Evolutionary conservation across 2,888 invertebrate genomes (phyloP), one percentile per base, ranked within the genome.

Genomic region (Parelbella ahira): DNA sequence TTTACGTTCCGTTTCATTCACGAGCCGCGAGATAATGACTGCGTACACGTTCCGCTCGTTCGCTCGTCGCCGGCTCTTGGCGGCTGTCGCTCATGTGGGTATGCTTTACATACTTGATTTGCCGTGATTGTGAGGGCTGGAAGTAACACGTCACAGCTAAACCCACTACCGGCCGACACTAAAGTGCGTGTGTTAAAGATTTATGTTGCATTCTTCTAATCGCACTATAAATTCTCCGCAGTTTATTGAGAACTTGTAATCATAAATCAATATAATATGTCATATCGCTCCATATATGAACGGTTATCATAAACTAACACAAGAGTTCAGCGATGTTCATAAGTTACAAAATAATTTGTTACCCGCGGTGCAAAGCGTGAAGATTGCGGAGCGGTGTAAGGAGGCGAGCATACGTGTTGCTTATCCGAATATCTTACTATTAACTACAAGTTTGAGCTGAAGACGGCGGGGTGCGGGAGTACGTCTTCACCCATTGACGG

Each of bases 401-500:
- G 37, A 47, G 33, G 28, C 39, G 23, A 43, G 48, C 54, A 50
- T 51, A 53, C 52, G 53, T 54, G 54, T 47, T 48, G 48, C 48
- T 50, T 50, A 49, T 50, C 37, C 63, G 66, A 72, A 69, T 67
- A 70, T 72, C 65, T 74, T 76, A 83, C 69, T 82, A 81, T 77
- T 74, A 79, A 70, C 67, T 80, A 70, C 72, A 75, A 82, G 80
- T 82, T 80, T 76, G 72, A 76, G 78, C 64, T 63, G 64, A 82
- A 84, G 82, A 79, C 80, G 77, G 74, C 64, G 81, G 84, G 86
- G 80, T 61, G 75, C 76, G 82, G 82, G 82, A 72, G 81, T 69
- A 76, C 75, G 76, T 82, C 83, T 84, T 86, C 82, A 75, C 82
- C 84, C 86, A 87, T 87, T 87, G 86, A 87, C 86, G 84, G 84